Evolutionary conservation across 2,113 vertebrate genomes (phyloP).

Genomic region (Sphyrna mokarran): DNA sequence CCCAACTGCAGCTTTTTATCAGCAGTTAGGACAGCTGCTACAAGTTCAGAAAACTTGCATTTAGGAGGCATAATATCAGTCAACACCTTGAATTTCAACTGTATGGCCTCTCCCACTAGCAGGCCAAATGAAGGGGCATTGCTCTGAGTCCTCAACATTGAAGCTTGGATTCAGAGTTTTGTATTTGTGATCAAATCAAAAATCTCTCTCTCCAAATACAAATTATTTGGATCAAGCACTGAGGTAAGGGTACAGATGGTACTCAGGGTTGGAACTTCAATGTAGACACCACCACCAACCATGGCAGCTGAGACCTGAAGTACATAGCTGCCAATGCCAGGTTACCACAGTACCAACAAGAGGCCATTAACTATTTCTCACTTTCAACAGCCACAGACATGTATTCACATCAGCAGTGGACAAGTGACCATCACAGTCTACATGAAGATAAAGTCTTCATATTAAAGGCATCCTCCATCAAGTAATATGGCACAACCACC

Average conservation of each 20-base stretch:
- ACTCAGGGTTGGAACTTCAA: not conserved
- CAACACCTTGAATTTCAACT: not conserved
- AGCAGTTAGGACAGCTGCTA: not conserved
- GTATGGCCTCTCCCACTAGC: not conserved
- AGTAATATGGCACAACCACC: not conserved
- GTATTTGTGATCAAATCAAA: not conserved
- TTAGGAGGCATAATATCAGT: not conserved
- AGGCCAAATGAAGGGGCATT: not conserved
- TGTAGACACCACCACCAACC: not conserved
- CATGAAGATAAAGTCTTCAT: not conserved
- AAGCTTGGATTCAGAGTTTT: not conserved
- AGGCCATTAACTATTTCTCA: not conserved
- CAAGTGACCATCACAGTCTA: not conserved
- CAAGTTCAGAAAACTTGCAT: not conserved
- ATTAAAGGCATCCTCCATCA: not conserved
- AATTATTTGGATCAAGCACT: not conserved
- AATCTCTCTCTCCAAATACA: not conserved
- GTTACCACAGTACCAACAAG: not conserved
- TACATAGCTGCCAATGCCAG: not conserved
- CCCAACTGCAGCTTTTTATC: not conserved
- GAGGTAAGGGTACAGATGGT: not conserved
- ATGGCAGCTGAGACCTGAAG: not conserved
- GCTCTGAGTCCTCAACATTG: not conserved
- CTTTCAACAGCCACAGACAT: not conserved
- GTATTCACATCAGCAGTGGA: not conserved